Evolutionary conservation across 2,888 invertebrate genomes (phyloP).

Genomic region (Orchesella flavescens): DNA sequence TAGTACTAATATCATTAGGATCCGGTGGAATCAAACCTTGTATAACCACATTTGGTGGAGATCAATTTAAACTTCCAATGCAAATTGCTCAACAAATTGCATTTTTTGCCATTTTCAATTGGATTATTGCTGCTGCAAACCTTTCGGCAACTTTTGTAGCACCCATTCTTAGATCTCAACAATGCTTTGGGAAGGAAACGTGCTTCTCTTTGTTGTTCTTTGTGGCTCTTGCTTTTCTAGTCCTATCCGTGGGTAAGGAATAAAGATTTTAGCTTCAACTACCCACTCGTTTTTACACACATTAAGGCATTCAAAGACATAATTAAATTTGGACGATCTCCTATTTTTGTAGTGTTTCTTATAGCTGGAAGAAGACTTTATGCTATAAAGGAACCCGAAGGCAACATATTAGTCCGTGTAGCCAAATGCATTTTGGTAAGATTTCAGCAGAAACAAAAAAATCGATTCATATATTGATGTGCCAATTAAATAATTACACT

Average conservation of each 20-base stretch:
- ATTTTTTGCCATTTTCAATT: conserved; percentile 87
- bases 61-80: conserved; percentile 81
- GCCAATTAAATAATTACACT: background rate
- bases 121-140: conserved; percentile 78
- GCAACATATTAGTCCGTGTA: conserved; percentile 87
- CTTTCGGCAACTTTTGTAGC: conserved; percentile 81
- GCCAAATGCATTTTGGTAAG: conserved; percentile 85
- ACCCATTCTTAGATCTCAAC: conserved; percentile 81
- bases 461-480: background rate
- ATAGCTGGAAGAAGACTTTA: conserved; percentile 85
- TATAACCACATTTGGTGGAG: conserved; percentile 87
- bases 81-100: conserved; percentile 81
- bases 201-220: conserved; percentile 36
- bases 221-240: conserved; percentile 10
- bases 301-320: no score
- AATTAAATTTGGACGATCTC: no score
- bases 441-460: no score
- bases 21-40: conserved; percentile 90
- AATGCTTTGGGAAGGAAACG: conserved; percentile 32
- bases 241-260: conserved; percentile 22
- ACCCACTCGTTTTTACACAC: background rate
- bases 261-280: background rate
- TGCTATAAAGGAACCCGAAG: conserved; percentile 83
- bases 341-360: conserved; percentile 81
- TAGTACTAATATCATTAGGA: conserved; percentile 82